Base-by-base conservation (phyloP, 1,140 invertebrate genomes). In the Rhynchophorus ferrugineus region DNA sequence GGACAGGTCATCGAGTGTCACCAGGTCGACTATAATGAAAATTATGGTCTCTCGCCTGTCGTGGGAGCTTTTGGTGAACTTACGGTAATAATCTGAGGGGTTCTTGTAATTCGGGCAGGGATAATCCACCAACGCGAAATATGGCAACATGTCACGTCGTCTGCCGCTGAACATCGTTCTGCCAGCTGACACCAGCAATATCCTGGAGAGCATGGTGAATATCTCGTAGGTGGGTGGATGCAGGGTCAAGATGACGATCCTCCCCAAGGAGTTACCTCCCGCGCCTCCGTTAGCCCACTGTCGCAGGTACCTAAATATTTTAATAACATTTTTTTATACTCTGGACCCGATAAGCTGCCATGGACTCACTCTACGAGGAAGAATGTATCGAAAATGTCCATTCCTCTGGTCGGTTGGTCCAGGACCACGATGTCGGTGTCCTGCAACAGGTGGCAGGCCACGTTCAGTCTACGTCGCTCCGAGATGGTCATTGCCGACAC, bases 341-440 rank as follows among this genome's bases (percentile, higher is more conserved):
- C 9, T 11, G 6, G n/a, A 22, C 3, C 11, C n/a, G n/a, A n/a
- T 14, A 38, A 3, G 6, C 29, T 38, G 5, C 8, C 5, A 35
- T 5, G 7, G 8, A 49, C 45, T 49, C 44, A 55, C 68, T 96
- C 93, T 18, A 96, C 83, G 11, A 96, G 69, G 68, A 96, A 96
- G 71, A 95, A 95, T 0, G 91, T 91, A 64, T 97, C 93, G 57
- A 95, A 95, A 48, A 96, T 94, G 61, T 97, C 93, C 84, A 97
- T 90, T 41, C 90, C 89, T 62, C 83, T 82, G 0, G 91, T 92
- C 2, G 92, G 89, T 69, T 91, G 86, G 65, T 95, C 91, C 18
- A 95, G 71, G 1, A 92, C 76, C 0, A 95, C 73, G 24, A 95
- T 78, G 45, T 91, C 88, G 42, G 85, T 83, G 65, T 89, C 84